Evolutionary conservation across 2,888 invertebrate species (phyloP).

Genomic region (Laothoe populi): DNA sequence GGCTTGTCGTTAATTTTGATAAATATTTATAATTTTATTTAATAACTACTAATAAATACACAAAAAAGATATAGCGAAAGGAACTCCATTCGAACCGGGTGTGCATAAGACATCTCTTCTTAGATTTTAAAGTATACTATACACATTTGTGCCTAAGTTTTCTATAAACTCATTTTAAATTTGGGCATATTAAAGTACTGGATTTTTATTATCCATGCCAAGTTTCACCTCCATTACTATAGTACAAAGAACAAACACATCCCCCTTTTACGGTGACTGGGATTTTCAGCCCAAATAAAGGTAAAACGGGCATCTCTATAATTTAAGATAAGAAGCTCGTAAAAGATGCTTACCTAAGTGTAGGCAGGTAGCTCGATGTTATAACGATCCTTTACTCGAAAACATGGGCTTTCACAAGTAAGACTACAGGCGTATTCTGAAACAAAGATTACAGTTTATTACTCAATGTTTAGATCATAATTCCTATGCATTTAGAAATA

Average conservation of each 20-base stretch:
- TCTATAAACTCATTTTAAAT: no score
- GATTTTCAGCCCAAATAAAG: constrained; percentile 11
- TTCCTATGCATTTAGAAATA: not conserved
- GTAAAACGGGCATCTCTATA: constrained; percentile 14
- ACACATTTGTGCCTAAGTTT: no score
- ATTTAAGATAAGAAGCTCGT: constrained; percentile 21
- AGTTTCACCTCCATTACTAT: not conserved
- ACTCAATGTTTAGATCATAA: constrained; percentile 34
- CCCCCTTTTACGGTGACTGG: constrained; percentile 2
- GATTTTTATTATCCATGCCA: not conserved
- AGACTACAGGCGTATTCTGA: constrained; percentile 56
- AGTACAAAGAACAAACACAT: constrained; percentile 16
- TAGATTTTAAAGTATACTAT: no score
- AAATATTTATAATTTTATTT: no score
- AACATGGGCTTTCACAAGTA: constrained; percentile 62
- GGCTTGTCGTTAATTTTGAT: no score
- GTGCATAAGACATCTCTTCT: no score
- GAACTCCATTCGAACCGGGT: no score
- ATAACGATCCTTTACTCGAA: constrained; percentile 61
- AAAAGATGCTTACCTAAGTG: constrained; percentile 65
- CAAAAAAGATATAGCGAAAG: no score
- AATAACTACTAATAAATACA: no score
- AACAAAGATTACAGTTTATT: constrained; percentile 57
- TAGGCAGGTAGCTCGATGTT: constrained; percentile 72
- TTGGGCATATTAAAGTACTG: not conserved